Conservation (phyloP, 92 coral and sea anemone species). For the Chrysogorgia sp. region DNA sequence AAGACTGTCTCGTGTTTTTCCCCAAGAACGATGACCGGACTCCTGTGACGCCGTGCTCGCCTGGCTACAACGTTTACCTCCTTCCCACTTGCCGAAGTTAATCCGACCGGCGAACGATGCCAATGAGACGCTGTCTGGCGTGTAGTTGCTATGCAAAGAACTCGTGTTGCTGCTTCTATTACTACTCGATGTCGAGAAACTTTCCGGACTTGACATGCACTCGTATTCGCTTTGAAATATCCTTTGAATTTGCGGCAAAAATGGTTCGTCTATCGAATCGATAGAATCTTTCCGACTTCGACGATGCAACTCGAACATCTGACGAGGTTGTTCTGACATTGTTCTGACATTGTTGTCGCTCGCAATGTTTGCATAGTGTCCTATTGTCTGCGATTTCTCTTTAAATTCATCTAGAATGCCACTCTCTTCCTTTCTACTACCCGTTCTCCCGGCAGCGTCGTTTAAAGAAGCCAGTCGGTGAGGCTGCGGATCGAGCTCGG, state of each 20-base stretch:
- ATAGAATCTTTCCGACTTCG: not conserved
- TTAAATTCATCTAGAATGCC: conserved; percentile 1
- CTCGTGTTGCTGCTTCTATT: conserved; percentile 26
- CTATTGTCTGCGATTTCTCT: not conserved
- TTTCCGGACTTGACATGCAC: conserved; percentile 41
- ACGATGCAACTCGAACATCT: conserved; percentile 9
- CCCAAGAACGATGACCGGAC: conserved; percentile 25
- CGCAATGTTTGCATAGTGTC: conserved; percentile 3
- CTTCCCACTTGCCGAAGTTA: conserved; percentile 29
- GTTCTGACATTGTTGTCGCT: not conserved
- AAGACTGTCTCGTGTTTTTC: conserved; percentile 3
- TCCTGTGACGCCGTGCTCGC: conserved; percentile 37
- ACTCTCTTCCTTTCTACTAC: not conserved
- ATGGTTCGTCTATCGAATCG: conserved; percentile 7
- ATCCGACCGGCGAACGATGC: conserved; percentile 38
- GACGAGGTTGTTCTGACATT: conserved; percentile 12
- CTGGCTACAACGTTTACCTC: conserved; percentile 35
- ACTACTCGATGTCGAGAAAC: conserved; percentile 23
- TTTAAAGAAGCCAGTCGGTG: not conserved
- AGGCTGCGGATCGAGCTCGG: not conserved
- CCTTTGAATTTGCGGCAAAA: conserved; percentile 15
- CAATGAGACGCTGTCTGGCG: conserved; percentile 25
- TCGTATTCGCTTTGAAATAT: conserved; percentile 22
- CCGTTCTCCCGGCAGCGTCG: not conserved
- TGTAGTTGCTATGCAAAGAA: conserved; percentile 6